A percentile compares a stretch with the other conserved stretches of the same genome.
Conservation (phyloP, 2,888 invertebrate genomes). For the Sinelater perroti region DNA sequence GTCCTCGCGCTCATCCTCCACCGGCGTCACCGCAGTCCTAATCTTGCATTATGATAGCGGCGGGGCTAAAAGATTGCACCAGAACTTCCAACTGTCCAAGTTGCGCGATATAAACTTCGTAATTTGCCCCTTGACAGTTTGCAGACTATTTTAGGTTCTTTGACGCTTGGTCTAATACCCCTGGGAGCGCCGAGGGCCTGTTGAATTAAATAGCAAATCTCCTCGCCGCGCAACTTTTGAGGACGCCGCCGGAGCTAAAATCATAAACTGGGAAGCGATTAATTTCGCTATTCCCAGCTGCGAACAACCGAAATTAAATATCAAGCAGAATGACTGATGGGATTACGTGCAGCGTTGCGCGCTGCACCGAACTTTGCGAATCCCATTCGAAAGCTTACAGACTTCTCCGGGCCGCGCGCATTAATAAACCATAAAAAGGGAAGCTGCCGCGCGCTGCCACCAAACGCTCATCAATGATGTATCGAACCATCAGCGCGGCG, state of each 20-base stretch:
- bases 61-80: constrained; percentile 9
- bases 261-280: neutral
- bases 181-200: constrained; percentile 13
- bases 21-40: constrained; percentile 11
- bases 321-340: neutral
- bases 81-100: constrained; percentile 33
- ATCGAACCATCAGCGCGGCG: constrained; percentile 30
- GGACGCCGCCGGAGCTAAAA: constrained; percentile 14
- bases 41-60: constrained; percentile 24
- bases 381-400: too few relatives aligned
- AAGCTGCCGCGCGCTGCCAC: constrained; percentile 16
- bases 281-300: neutral
- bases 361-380: too few relatives aligned
- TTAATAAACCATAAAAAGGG: constrained; percentile 15
- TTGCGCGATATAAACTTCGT: constrained; percentile 46
- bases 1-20: constrained; percentile 9
- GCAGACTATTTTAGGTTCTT: constrained; percentile 41
- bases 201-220: constrained; percentile 24
- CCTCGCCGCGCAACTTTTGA: constrained; percentile 12
- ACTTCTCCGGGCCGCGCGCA: too few relatives aligned
- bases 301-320: neutral
- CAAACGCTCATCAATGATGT: constrained; percentile 39
- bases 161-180: constrained; percentile 30
- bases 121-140: constrained; percentile 49
- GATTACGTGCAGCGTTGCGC: too few relatives aligned